A percentile compares a stretch with the other conserved stretches of the same genome.
phyloP scores from a whole-genome alignment of 2,888 invertebrate species.

The Epinotia bilunana region DNA sequence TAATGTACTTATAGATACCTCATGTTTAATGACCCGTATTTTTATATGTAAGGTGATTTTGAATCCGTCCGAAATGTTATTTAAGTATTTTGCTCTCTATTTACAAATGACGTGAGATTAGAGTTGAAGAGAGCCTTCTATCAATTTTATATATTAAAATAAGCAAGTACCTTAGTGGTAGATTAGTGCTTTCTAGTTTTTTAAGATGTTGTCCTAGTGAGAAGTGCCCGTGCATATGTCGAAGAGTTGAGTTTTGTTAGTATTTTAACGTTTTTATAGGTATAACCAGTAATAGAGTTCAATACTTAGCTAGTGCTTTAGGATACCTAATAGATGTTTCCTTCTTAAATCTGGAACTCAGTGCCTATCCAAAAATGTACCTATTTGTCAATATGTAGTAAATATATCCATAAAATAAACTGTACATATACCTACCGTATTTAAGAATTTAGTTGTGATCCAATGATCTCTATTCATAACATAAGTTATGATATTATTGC shows the following conservation, averaged over 20 bases:
- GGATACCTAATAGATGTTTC: background rate
- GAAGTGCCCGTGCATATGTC: background rate
- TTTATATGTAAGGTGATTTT: slow-evolving; percentile 5
- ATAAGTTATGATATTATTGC: background rate
- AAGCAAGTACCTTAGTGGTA: background rate
- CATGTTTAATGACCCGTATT: slow-evolving; percentile 6
- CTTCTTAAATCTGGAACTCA: background rate
- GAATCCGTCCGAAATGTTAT: slow-evolving; percentile 18
- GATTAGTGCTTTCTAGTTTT: background rate
- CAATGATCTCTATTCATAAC: slow-evolving; percentile 24
- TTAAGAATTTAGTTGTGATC: slow-evolving; percentile 10
- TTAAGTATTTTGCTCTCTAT: slow-evolving; percentile 26
- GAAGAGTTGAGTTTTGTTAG: background rate
- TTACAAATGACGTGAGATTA: slow-evolving; percentile 14
- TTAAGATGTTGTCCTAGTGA: background rate
- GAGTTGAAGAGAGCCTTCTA: background rate
- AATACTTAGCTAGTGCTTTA: background rate
- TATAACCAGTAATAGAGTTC: background rate
- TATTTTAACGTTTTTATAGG: background rate
- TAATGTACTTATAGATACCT: slow-evolving; percentile 4
- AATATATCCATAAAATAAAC: background rate
- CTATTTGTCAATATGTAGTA: background rate
- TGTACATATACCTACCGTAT: slow-evolving; percentile 13
- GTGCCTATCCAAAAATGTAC: background rate
- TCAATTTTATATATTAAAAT: background rate